A percentile compares a stretch with the other conserved stretches of the same genome.
phyloP scores from a whole-genome alignment of 2,113 vertebrate genomes.

The Theropithecus gelada region DNA sequence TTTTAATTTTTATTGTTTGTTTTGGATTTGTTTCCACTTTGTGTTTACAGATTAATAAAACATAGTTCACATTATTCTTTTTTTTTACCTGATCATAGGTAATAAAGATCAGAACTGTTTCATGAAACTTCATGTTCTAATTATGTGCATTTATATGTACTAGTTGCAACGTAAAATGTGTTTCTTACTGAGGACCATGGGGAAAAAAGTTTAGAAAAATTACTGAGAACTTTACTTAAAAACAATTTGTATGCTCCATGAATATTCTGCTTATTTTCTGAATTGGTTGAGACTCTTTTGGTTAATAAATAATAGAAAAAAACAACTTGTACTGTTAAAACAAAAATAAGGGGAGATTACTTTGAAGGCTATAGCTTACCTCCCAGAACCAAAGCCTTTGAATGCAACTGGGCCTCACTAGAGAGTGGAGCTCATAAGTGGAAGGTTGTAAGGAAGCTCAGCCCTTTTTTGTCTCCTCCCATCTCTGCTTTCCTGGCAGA shows the following conservation, averaged over 20 bases:
- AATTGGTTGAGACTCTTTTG: neutral
- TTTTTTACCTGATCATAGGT: neutral
- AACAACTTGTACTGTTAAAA: neutral
- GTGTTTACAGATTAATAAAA: neutral
- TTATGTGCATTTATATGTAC: neutral
- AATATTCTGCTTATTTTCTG: neutral
- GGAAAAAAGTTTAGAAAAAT: neutral
- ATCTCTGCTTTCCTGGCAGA: too few species aligned
- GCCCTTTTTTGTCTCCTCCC: fast-evolving
- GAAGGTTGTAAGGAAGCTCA: fast-evolving
- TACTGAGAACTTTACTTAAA: neutral
- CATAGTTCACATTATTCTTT: neutral
- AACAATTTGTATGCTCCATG: neutral
- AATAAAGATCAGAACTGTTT: neutral
- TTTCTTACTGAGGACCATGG: neutral
- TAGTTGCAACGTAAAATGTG: neutral
- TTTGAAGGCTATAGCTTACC: neutral
- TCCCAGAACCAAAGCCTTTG: neutral
- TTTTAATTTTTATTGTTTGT: neutral
- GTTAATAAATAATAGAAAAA: constrained; percentile 23
- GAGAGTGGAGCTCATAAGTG: too few species aligned
- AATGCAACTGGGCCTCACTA: neutral
- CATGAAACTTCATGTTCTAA: neutral
- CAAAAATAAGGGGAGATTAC: neutral
- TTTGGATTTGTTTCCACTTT: neutral